phyloP scores from a whole-genome alignment of 1,140 invertebrate species.

The Cyclargus thomasi region DNA sequence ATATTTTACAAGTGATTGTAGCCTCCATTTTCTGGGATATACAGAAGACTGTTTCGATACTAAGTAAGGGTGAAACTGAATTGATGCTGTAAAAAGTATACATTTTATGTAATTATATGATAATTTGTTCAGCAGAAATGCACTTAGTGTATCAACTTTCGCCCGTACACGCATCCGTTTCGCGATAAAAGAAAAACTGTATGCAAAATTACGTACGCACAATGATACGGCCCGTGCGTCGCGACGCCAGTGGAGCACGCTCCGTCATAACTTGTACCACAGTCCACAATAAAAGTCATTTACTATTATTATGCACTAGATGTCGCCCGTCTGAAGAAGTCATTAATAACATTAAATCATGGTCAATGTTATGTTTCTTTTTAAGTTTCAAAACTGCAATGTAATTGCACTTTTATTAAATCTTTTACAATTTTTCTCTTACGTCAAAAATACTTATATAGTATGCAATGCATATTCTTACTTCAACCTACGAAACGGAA shows the following conservation, averaged over 20 bases:
- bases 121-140: neutral
- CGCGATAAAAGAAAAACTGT: conserved; percentile 6
- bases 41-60: neutral
- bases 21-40: no score
- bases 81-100: neutral
- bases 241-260: neutral
- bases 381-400: no score
- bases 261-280: no score
- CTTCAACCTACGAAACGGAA: neutral
- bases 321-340: no score
- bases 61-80: neutral
- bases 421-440: no score
- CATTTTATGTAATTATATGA: neutral
- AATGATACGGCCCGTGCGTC: neutral
- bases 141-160: neutral
- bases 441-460: neutral
- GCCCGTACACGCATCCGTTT: neutral
- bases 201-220: neutral
- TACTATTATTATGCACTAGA: no score
- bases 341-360: no score
- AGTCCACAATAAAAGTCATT: no score
- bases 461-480: neutral
- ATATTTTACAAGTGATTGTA: neutral
- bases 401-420: no score
- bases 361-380: no score